These are phyloP conservation scores for Teleopsis dalmanni DNA, from an alignment of 1,140 invertebrate species.

Conservation along the genomic window DNA sequence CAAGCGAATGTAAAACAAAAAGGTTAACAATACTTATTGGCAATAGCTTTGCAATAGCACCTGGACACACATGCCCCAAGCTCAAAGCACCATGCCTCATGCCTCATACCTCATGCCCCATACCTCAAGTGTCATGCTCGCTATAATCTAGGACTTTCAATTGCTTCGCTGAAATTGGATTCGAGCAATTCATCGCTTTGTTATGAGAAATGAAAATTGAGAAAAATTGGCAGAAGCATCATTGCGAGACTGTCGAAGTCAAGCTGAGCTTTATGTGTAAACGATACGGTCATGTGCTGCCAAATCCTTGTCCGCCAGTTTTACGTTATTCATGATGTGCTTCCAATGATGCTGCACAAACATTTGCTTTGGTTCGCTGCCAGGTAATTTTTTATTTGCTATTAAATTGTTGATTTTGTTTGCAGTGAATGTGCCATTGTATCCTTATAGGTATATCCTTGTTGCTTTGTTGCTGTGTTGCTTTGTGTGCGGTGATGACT, in stretches of 20 bases:
- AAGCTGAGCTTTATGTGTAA: not conserved
- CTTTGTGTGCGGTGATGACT: constrained; percentile 4
- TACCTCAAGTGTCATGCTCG: not conserved
- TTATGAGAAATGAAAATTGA: constrained; percentile 11
- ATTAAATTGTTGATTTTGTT: too few relatives aligned
- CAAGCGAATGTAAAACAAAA: too few relatives aligned
- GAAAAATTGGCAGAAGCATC: constrained; percentile 5
- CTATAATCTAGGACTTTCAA: not conserved
- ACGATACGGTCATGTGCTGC: constrained; percentile 3
- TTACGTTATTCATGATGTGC: not conserved
- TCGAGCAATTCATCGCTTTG: constrained; percentile 1
- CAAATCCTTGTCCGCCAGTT: too few relatives aligned
- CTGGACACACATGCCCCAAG: not conserved
- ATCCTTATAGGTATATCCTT: too few relatives aligned
- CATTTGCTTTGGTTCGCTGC: constrained; percentile 12
- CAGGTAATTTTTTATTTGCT: too few relatives aligned
- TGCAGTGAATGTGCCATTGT: too few relatives aligned
- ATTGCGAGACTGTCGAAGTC: not conserved
- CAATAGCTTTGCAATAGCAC: not conserved
- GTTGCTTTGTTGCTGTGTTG: not conserved
- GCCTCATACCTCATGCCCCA: not conserved
- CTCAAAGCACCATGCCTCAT: not conserved
- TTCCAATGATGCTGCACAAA: constrained; percentile 1
- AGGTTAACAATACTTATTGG: too few relatives aligned
- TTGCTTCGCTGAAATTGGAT: constrained; percentile 5